These are phyloP conservation scores for Watsonalla cultraria DNA, from an alignment of 2,888 invertebrate genomes.

Conservation along the genomic window DNA sequence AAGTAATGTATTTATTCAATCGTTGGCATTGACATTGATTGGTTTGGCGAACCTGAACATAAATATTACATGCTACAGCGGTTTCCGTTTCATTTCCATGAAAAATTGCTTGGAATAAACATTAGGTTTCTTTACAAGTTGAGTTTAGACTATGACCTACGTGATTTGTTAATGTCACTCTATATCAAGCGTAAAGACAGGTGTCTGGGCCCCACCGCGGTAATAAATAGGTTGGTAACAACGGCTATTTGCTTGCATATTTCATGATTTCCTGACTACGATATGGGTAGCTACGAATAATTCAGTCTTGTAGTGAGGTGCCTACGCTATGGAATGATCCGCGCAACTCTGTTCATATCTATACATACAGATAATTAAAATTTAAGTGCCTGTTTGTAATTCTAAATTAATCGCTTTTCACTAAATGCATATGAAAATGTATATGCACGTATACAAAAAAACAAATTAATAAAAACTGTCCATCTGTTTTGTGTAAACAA, in stretches of 20 bases:
- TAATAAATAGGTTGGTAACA: conserved; percentile 4
- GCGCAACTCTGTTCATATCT: too few species aligned
- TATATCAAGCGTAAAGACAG: conserved; percentile 8
- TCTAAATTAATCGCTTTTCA: too few species aligned
- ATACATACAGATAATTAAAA: too few species aligned
- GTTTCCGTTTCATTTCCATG: conserved; percentile 31
- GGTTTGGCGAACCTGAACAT: conserved; percentile 43
- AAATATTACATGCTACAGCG: conserved; percentile 40
- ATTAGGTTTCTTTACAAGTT: conserved; percentile 12
- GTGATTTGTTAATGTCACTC: conserved; percentile 8
- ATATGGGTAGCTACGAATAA: background rate
- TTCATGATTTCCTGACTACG: conserved; percentile 10
- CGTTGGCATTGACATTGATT: conserved; percentile 61
- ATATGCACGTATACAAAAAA: too few species aligned
- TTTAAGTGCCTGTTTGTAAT: too few species aligned
- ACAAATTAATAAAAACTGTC: too few species aligned
- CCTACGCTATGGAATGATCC: too few species aligned
- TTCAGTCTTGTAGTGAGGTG: too few species aligned
- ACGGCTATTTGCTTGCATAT: conserved; percentile 22
- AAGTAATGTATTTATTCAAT: conserved; percentile 15
- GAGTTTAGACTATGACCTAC: conserved; percentile 13
- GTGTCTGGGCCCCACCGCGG: conserved; percentile 12
- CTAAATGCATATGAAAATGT: too few species aligned
- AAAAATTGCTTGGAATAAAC: conserved; percentile 25
- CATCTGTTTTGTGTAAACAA: too few species aligned